A percentile compares a stretch with the other conserved stretches of the same genome.
These are phyloP conservation scores for Nyctereutes procyonoides DNA, from an alignment of 2,113 vertebrate genomes.

Conservation along the genomic window DNA sequence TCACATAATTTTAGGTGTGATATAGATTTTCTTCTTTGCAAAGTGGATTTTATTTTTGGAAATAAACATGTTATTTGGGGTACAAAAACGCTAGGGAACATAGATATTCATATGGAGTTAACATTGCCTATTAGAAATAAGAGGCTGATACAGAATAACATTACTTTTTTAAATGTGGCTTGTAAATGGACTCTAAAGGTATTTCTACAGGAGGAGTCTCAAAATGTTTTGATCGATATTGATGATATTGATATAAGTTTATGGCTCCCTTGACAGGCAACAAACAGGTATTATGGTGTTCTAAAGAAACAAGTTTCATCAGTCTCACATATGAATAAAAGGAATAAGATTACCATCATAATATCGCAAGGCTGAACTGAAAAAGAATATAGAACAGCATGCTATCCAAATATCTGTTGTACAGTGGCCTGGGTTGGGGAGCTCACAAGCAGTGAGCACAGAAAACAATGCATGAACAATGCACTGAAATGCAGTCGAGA, in stretches of 20 bases:
- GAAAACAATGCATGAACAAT: not conserved
- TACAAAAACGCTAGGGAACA: not conserved
- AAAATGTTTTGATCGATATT: not conserved
- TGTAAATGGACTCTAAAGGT: not conserved
- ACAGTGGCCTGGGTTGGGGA: not conserved
- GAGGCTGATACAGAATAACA: not conserved
- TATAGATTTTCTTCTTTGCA: not conserved
- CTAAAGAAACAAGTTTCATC: conserved; percentile 9
- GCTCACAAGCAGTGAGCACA: not conserved
- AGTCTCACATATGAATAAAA: not conserved
- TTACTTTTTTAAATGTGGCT: not conserved
- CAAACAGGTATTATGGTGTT: not conserved
- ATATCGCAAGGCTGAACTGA: rapidly evolving
- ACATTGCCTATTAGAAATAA: not conserved
- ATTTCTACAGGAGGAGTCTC: not conserved
- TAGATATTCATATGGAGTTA: not conserved
- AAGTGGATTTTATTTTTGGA: conserved; percentile 27
- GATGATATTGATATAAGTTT: not conserved
- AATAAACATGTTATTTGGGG: not conserved
- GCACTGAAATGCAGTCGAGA: not conserved
- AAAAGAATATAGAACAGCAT: not conserved
- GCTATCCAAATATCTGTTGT: not conserved
- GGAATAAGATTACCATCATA: not conserved
- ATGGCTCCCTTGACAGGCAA: not conserved
- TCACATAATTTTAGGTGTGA: not conserved